These are phyloP conservation scores for Pao palembangensis DNA, from an alignment of 2,113 vertebrate genomes.

Conservation along the genomic window DNA sequence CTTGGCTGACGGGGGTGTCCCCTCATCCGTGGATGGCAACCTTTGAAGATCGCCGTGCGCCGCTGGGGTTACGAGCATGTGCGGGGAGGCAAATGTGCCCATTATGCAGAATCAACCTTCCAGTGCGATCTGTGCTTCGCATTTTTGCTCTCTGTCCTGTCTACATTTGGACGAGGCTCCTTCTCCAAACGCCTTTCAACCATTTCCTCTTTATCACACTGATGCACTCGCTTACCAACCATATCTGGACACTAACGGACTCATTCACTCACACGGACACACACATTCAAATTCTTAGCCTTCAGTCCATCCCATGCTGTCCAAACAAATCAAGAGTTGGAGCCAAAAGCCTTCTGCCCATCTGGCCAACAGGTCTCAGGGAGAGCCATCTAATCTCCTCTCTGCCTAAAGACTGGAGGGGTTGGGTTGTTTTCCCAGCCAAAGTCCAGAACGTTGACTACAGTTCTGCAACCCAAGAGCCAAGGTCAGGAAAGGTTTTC, in stretches of 20 bases:
- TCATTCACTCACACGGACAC: slow-evolving; percentile 17
- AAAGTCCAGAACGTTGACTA: slow-evolving; percentile 51
- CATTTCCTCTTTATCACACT: slow-evolving; percentile 37
- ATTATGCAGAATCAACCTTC: slow-evolving; percentile 30
- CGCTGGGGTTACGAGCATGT: slow-evolving; percentile 47
- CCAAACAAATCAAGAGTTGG: slow-evolving; percentile 60
- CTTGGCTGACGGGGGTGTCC: slow-evolving; percentile 44
- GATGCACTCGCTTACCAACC: slow-evolving; percentile 35
- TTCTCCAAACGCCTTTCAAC: slow-evolving; percentile 25
- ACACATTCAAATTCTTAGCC: slow-evolving; percentile 26
- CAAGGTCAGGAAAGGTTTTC: slow-evolving; percentile 51
- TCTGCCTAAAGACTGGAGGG: slow-evolving; percentile 28
- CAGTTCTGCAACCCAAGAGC: slow-evolving; percentile 20
- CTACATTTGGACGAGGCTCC: slow-evolving; percentile 18
- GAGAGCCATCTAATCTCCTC: slow-evolving; percentile 43
- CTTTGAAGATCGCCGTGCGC: slow-evolving; percentile 35
- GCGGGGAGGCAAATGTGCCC: slow-evolving; percentile 50
- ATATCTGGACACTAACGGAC: slow-evolving; percentile 26
- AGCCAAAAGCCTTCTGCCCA: slow-evolving; percentile 58
- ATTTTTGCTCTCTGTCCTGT: slow-evolving; percentile 16
- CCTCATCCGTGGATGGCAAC: slow-evolving; percentile 46
- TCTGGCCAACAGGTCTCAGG: slow-evolving; percentile 58
- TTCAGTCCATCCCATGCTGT: slow-evolving; percentile 55
- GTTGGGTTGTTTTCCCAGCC: slow-evolving; percentile 35
- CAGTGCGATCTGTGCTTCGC: slow-evolving; percentile 23